Percentiles rank a stretch among this genome's conserved stretches.
Evolutionary conservation across 1,140 invertebrate genomes (phyloP).

Genomic region (Scaptodrosophila lebanonensis): DNA sequence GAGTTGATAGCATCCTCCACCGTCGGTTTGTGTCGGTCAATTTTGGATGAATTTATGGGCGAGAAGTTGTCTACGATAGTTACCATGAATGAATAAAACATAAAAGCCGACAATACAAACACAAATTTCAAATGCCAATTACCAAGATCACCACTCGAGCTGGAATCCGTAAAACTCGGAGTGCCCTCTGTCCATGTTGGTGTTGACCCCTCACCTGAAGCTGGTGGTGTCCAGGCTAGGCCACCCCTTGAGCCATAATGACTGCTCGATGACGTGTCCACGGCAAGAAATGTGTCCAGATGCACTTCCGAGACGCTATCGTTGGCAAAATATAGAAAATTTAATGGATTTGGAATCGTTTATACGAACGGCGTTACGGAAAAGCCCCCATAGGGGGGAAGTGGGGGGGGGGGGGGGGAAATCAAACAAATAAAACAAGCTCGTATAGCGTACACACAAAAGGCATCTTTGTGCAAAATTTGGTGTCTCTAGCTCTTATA

Average conservation of each 20-base stretch:
- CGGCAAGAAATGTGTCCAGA: constrained; percentile 74
- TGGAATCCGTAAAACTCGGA: constrained; percentile 97
- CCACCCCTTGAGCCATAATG: constrained; percentile 75
- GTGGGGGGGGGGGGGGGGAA: too few relatives aligned
- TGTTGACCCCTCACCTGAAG: constrained; percentile 94
- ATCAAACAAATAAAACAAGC: too few relatives aligned
- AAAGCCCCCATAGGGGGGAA: too few relatives aligned
- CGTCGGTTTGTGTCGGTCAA: constrained; percentile 79
- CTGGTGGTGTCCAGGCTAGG: constrained; percentile 87
- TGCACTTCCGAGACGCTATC: constrained; percentile 76
- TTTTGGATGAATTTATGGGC: constrained; percentile 75
- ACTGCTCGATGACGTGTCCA: constrained; percentile 74
- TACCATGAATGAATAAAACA: constrained; percentile 64
- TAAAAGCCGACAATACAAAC: constrained; percentile 30
- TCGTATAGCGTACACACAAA: too few relatives aligned
- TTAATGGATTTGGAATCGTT: background rate
- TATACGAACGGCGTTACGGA: too few relatives aligned
- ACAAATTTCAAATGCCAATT: constrained; percentile 60
- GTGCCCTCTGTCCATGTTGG: constrained; percentile 99
- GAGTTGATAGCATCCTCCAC: constrained; percentile 85
- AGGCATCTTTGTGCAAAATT: too few relatives aligned
- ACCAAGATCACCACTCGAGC: constrained; percentile 88
- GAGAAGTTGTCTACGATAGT: constrained; percentile 75
- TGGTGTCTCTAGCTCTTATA: too few relatives aligned
- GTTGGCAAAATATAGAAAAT: background rate